Conservation (phyloP, 2,888 invertebrate species). For the Hydriomena furcata region DNA sequence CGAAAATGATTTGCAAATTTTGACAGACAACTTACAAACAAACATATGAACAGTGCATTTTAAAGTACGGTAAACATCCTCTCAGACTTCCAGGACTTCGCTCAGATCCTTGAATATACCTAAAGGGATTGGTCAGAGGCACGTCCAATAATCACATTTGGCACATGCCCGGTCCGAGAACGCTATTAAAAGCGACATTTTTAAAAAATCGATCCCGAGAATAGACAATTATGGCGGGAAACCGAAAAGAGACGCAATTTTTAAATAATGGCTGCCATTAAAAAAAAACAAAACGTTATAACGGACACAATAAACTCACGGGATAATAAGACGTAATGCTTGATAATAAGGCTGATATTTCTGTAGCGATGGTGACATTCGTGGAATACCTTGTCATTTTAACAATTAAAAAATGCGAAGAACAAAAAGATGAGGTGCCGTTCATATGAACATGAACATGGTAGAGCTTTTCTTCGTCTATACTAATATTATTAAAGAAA, state of each 20-base stretch:
- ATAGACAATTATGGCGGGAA: slow-evolving; percentile 18
- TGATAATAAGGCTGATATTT: background rate
- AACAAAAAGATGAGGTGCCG: slow-evolving; percentile 6
- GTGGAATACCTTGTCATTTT: slow-evolving; percentile 8
- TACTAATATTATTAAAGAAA: no score
- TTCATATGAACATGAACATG: background rate
- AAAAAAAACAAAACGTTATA: slow-evolving; percentile 1
- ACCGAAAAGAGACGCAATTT: slow-evolving; percentile 9
- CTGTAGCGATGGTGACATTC: background rate
- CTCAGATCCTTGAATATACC: no score
- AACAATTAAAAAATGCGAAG: slow-evolving; percentile 10
- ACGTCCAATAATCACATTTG: no score
- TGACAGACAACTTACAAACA: no score
- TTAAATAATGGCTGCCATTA: slow-evolving; percentile 8
- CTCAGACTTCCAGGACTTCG: no score
- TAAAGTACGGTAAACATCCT: no score
- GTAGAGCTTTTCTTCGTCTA: no score
- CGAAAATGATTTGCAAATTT: no score
- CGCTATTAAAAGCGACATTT: slow-evolving; percentile 9
- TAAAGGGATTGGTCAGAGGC: no score
- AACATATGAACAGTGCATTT: no score
- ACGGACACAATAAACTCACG: background rate
- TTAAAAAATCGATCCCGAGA: slow-evolving; percentile 14
- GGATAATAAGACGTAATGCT: background rate
- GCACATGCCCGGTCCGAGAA: no score